Evolutionary conservation across 1,140 invertebrate species (phyloP).

Genomic region (Oreohelix idahoensis): DNA sequence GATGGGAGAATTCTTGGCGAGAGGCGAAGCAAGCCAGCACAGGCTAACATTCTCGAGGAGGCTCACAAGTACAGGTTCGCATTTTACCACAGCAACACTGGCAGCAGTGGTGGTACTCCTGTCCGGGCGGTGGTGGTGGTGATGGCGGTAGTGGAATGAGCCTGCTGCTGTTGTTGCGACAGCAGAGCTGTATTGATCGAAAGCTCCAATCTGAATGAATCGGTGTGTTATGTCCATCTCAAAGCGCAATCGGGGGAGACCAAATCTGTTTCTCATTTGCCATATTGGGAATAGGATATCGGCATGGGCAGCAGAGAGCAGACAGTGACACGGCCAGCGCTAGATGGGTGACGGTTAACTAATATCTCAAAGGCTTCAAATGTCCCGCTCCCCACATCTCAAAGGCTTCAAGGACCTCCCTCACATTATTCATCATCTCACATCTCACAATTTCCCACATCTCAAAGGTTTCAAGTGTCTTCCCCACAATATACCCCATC

Average conservation of each 20-base stretch:
- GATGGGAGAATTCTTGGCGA: constrained; percentile 7
- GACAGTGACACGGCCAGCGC: too few species aligned
- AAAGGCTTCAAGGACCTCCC: too few species aligned
- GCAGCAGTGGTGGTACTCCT: background rate
- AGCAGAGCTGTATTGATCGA: background rate
- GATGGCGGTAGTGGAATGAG: background rate
- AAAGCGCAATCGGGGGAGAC: background rate
- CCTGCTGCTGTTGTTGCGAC: background rate
- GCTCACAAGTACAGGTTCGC: background rate
- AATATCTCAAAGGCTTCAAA: too few species aligned
- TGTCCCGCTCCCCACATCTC: too few species aligned
- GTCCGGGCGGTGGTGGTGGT: too few species aligned
- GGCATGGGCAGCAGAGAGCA: too few species aligned
- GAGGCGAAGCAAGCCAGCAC: background rate
- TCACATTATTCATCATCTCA: too few species aligned
- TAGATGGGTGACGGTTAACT: too few species aligned
- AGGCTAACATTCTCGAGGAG: background rate
- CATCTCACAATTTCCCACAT: too few species aligned
- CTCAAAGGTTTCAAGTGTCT: too few species aligned
- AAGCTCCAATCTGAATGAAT: background rate
- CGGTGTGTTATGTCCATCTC: background rate
- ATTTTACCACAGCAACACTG: background rate
- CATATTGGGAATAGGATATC: too few species aligned
- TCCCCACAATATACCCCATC: too few species aligned
- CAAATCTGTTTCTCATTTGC: background rate